phyloP scores from a whole-genome alignment of 2,797 vertebrate species.

The Girardinus metallicus region DNA sequence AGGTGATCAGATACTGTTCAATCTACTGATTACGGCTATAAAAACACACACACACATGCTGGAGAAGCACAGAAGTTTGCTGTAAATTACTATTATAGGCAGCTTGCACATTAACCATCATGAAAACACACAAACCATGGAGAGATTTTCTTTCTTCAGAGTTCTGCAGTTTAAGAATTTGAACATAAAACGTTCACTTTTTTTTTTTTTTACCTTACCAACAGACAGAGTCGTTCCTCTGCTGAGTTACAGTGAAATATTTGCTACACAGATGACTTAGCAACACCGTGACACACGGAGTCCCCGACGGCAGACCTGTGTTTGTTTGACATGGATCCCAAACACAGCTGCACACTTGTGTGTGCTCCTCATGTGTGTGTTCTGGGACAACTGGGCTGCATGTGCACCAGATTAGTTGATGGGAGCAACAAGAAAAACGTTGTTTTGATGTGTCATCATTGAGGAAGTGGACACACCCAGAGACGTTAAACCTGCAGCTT shows the following conservation, averaged over 20 bases:
- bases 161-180: background rate
- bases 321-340: background rate
- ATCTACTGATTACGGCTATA: background rate
- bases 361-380: conserved; percentile 3
- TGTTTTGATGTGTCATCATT: conserved; percentile 41
- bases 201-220: background rate
- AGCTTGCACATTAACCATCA: background rate
- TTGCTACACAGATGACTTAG: background rate
- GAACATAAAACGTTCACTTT: background rate
- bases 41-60: background rate
- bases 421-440: background rate
- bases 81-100: background rate
- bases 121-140: background rate
- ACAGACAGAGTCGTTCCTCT: background rate
- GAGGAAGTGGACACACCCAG: conserved; percentile 33
- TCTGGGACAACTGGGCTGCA: conserved; percentile 15
- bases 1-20: background rate
- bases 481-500: background rate
- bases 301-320: background rate
- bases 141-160: background rate
- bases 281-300: background rate
- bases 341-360: background rate
- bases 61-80: background rate
- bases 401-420: conserved; percentile 10
- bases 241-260: conserved; percentile 1